A percentile compares a stretch with the other conserved stretches of the same genome.
phyloP scores from a whole-genome alignment of 2,113 vertebrate genomes.

The Pygoscelis antarcticus region DNA sequence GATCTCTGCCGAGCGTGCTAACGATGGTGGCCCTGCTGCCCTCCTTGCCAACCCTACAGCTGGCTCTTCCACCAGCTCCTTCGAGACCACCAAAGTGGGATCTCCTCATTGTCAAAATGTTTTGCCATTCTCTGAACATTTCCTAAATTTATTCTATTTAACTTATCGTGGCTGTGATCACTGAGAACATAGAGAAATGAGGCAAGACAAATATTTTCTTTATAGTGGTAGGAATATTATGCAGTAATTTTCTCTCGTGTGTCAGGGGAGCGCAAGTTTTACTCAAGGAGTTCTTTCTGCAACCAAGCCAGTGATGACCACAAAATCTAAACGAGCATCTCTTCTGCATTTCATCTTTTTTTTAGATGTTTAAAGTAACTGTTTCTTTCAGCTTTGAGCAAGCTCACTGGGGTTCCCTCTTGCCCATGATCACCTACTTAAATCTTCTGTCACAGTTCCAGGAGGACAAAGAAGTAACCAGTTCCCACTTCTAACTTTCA shows the following conservation, averaged over 20 bases:
- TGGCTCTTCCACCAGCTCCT: not conserved
- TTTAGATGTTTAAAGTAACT: not conserved
- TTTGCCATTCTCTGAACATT: not conserved
- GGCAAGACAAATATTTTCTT: not conserved
- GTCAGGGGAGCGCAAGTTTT: not conserved
- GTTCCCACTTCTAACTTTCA: not conserved
- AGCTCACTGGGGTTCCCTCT: not conserved
- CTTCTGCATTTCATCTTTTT: not conserved
- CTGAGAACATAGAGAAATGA: not conserved
- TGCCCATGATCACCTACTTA: not conserved
- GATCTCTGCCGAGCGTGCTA: not conserved
- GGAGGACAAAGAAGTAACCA: not conserved
- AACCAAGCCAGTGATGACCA: not conserved
- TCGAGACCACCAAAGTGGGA: not conserved
- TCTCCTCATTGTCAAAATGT: not conserved
- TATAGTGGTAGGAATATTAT: not conserved
- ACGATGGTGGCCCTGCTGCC: not conserved
- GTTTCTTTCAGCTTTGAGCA: not conserved
- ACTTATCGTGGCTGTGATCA: not conserved
- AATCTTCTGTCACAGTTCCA: not conserved
- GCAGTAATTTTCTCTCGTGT: not conserved
- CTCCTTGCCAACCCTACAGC: not conserved
- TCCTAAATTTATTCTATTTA: slow-evolving; percentile 3
- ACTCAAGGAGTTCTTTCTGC: not conserved
- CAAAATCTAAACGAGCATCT: not conserved